Percentiles rank a stretch among this genome's conserved stretches.
Conservation (phyloP, 1,140 invertebrate genomes). For the Caenorhabditis brenneri region DNA sequence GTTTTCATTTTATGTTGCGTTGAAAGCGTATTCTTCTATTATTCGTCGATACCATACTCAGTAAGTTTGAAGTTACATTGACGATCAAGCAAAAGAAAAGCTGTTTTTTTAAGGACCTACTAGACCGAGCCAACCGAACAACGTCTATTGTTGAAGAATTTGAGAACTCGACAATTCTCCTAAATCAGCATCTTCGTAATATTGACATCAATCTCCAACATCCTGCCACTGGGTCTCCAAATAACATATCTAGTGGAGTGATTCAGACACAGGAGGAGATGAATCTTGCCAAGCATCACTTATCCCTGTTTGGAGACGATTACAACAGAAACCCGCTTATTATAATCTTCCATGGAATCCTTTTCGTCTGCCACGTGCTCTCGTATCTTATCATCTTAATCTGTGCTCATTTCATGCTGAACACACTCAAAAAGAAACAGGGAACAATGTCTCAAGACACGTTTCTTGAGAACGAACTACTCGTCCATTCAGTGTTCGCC, state of each 20-base stretch:
- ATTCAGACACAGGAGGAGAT: background rate
- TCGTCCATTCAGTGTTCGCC: slow-evolving; percentile 50
- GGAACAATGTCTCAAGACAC: slow-evolving; percentile 46
- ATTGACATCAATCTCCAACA: background rate
- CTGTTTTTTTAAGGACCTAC: slow-evolving; percentile 18
- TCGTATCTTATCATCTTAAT: slow-evolving; percentile 37
- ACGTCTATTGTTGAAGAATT: background rate
- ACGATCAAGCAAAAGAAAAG: background rate
- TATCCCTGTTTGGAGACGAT: slow-evolving; percentile 46
- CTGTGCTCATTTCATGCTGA: slow-evolving; percentile 51
- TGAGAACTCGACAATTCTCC: background rate
- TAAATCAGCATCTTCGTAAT: slow-evolving; percentile 17
- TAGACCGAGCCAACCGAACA: slow-evolving; percentile 41
- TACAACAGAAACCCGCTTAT: slow-evolving; percentile 44
- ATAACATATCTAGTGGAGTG: slow-evolving; percentile 6
- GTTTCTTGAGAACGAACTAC: slow-evolving; percentile 40
- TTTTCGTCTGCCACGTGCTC: slow-evolving; percentile 12
- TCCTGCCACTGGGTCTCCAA: background rate
- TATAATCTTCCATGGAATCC: slow-evolving; percentile 43
- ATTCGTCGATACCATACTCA: slow-evolving; percentile 35
- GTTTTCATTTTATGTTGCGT: slow-evolving; percentile 39
- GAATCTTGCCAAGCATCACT: background rate
- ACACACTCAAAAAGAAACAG: slow-evolving; percentile 44
- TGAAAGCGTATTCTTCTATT: slow-evolving; percentile 41
- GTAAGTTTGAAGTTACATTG: background rate